Evolutionary conservation across 2,888 invertebrate genomes (phyloP), one percentile per base, ranked within the genome.

Genomic region (Deroplatys truncata): DNA sequence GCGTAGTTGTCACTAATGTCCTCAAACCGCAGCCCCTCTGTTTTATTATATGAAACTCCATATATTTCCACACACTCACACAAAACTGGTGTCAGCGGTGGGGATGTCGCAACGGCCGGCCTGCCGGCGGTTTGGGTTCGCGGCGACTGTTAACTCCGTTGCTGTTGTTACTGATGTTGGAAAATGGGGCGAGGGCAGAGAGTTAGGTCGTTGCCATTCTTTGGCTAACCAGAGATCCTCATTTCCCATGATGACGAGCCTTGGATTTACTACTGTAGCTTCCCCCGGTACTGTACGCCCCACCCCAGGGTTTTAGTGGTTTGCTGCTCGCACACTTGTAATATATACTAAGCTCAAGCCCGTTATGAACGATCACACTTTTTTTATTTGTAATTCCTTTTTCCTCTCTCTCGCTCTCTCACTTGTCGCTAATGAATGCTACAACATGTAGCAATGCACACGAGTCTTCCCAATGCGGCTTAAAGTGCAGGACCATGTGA

Each of bases 1-100:
- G 87, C 83, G 86, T 86, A 29, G 84, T 84, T 89, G 89, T 89
- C 89, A 89, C 86, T 84, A 89, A 84, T 28, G 89, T 86, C 84
- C 90, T 89, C 89, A 89, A 90, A 91, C 91, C 91, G 88, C 91
- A 91, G 89, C 91, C 90, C 88, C 89, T 90, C 89, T 91, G 91
- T 91, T 91, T 91, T 91, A 91, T 91, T 91, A 91, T 91, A 90
- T 90, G 90, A 90, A 90, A 90, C 90, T 89, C 90, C 90, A 90
- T 90, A 90, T 90, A 90, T 90, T 89, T 90, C 89, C 87, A 82
- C 87, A n/a, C 87, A 87, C 87, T 43, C 87, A 29, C 25, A 86
- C 82, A 82, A 86, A 82, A 82, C 31, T 86, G 82, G 85, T 72
- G 28, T 72, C 84, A 56, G 85, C 72, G 85, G 88, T 49, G 84